These are phyloP conservation scores for Austrolebias charrua DNA, from an alignment of 2,797 vertebrate species.

Conservation along the genomic window DNA sequence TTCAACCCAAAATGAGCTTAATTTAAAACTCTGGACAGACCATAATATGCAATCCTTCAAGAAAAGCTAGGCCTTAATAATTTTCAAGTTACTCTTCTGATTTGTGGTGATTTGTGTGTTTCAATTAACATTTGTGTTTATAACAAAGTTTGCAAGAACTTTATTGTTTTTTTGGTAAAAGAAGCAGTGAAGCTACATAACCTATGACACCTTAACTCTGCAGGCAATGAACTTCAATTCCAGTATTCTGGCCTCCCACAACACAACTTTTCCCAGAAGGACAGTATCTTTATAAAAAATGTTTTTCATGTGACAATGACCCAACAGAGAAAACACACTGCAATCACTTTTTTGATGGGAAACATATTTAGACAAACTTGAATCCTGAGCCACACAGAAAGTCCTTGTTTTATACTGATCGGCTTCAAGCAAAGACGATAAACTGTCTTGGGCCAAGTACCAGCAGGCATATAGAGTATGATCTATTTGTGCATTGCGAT, in stretches of 20 bases:
- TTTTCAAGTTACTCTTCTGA: slow-evolving; percentile 19
- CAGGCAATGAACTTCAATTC: slow-evolving; percentile 65
- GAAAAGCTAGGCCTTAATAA: too few species aligned
- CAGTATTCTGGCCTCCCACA: slow-evolving; percentile 64
- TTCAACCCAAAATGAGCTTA: too few species aligned
- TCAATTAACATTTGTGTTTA: slow-evolving; percentile 26
- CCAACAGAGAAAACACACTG: slow-evolving; percentile 31
- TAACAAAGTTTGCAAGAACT: slow-evolving; percentile 33
- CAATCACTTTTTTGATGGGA: slow-evolving; percentile 12
- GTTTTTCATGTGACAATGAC: slow-evolving; percentile 30
- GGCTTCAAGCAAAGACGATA: slow-evolving; percentile 30
- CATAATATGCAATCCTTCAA: too few species aligned
- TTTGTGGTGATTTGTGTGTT: slow-evolving; percentile 34
- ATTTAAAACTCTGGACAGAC: too few species aligned
- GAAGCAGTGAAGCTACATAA: slow-evolving; percentile 64
- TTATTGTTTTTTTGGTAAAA: slow-evolving; percentile 56
- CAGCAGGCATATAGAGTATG: slow-evolving; percentile 43
- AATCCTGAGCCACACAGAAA: slow-evolving; percentile 21
- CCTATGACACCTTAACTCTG: slow-evolving; percentile 61
- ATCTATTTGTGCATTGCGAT: slow-evolving; percentile 51
- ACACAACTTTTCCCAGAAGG: slow-evolving; percentile 46
- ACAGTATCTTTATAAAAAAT: slow-evolving; percentile 13
- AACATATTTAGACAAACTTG: slow-evolving; percentile 24
- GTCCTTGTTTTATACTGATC: slow-evolving; percentile 48
- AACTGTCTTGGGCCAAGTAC: slow-evolving; percentile 38